Base-by-base conservation (phyloP, 2,113 vertebrate genomes). In the Engystomops pustulosus region DNA sequence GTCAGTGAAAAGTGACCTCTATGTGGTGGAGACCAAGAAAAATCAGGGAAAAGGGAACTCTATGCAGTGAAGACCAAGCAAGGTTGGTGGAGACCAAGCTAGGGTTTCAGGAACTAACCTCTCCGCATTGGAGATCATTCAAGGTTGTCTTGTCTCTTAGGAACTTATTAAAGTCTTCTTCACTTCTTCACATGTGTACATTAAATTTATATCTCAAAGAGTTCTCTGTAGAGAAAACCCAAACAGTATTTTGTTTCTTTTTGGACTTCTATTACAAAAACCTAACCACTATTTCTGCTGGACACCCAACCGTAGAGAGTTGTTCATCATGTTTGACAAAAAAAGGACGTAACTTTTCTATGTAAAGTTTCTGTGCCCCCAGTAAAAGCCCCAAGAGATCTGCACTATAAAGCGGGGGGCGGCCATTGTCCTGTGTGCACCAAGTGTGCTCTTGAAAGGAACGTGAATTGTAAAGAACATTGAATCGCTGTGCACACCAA, bases 401-500 rank as follows among this genome's bases (percentile, higher is more conserved):
- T 75, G 14, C 70, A 30, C 69, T 34, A 20, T 11, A 25, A 83
- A 68, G 49, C 49, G 25, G 45, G 25, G 45, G 23, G 34, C 47
- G 34, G n/a, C 67, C 47, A 69, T 81, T 55, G 51, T 83, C 60
- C 18, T 2, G 30, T 53, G 20, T 71, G 80, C 68, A 55, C 30
- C 12, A 71, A 70, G 80, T 71, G 70, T 71, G 69, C 81, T 49
- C 47, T 75, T 83, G 55, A 62, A 75, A 65, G 71, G 47, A 45
- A 74, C 60, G 41, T 38, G 34, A 55, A 62, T 82, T 82, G 80
- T 58, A 74, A 74, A 60, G 69, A 74, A 60, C 47, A 58, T 68
- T 55, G 68, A 38, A 27, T 72, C 3, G 68, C 67, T 82, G 80
- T 82, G 80, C 71, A 60, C 80, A 82, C 68, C 45, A 41, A 82